Percentiles rank a stretch among this genome's conserved stretches.
Conservation (phyloP, 2,888 invertebrate genomes). For the Drosophila setosimentum region DNA sequence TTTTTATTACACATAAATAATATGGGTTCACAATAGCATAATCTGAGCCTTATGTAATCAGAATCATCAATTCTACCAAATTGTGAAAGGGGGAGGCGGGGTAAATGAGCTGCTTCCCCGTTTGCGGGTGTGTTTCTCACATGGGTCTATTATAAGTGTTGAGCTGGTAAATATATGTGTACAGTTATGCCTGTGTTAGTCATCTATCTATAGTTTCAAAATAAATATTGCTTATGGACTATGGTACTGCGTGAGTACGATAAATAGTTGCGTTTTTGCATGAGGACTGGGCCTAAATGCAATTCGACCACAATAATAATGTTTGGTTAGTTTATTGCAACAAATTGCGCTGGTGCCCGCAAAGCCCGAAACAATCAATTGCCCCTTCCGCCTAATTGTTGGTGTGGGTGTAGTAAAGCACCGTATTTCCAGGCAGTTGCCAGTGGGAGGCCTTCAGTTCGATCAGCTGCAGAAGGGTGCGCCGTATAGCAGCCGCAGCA, state of each 20-base stretch:
- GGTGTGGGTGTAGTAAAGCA: slow-evolving; percentile 90
- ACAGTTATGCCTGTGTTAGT: slow-evolving; percentile 64
- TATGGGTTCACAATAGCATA: slow-evolving; percentile 65
- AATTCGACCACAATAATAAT: slow-evolving; percentile 74
- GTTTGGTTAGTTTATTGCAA: slow-evolving; percentile 66
- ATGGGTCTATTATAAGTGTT: slow-evolving; percentile 15
- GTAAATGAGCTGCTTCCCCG: slow-evolving; percentile 23
- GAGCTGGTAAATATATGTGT: slow-evolving; percentile 27
- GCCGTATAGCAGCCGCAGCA: slow-evolving; percentile 91
- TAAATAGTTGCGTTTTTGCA: slow-evolving; percentile 63
- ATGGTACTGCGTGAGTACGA: slow-evolving; percentile 54
- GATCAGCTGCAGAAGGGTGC: slow-evolving; percentile 94
- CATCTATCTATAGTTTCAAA: slow-evolving; percentile 58
- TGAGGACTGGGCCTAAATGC: slow-evolving; percentile 73
- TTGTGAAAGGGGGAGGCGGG: background rate
- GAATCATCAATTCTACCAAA: slow-evolving; percentile 34
- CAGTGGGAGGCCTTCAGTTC: slow-evolving; percentile 96
- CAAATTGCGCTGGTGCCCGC: slow-evolving; percentile 48
- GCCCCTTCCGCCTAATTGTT: slow-evolving; percentile 56
- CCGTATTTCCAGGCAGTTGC: slow-evolving; percentile 95
- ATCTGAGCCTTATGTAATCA: slow-evolving; percentile 69
- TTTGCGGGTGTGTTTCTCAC: slow-evolving; percentile 14
- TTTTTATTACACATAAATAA: slow-evolving; percentile 71
- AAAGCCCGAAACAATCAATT: slow-evolving; percentile 20
- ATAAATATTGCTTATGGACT: slow-evolving; percentile 73